Conservation (phyloP, 2,888 invertebrate species). For the Calameuta filiformis region DNA sequence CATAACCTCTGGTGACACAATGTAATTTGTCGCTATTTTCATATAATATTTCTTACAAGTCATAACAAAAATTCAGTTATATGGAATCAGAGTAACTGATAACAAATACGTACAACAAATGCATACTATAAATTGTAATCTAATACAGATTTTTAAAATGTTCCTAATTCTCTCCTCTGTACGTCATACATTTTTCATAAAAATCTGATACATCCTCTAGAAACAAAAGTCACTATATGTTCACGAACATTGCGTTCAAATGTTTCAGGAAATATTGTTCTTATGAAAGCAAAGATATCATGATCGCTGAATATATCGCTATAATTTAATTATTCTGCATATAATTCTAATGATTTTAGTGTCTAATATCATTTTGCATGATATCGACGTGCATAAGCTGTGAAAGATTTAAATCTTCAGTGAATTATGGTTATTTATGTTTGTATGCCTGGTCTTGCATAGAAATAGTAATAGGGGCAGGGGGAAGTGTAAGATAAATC, state of each 20-base stretch:
- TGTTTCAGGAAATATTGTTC: neutral
- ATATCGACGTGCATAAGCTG: neutral
- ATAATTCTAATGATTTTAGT: neutral
- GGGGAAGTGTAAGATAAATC: slow-evolving; percentile 19
- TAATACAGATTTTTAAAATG: neutral
- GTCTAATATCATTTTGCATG: neutral
- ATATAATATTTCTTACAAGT: neutral
- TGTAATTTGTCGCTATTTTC: neutral
- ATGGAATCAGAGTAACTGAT: neutral
- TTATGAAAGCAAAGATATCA: neutral
- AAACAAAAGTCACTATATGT: neutral
- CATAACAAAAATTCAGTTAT: neutral
- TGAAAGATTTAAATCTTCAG: slow-evolving; percentile 19
- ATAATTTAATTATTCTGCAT: neutral
- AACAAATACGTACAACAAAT: neutral
- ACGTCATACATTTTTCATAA: neutral
- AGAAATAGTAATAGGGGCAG: slow-evolving; percentile 24
- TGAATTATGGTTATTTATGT: slow-evolving; percentile 25
- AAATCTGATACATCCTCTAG: neutral
- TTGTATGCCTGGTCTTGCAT: slow-evolving; percentile 14
- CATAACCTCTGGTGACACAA: neutral
- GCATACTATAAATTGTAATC: neutral
- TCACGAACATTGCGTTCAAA: neutral
- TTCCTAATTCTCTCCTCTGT: neutral
- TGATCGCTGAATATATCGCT: neutral